A percentile compares a stretch with the other conserved stretches of the same genome.
phyloP scores from a whole-genome alignment of 2,888 invertebrate species.

The Diplazon laetatorius region DNA sequence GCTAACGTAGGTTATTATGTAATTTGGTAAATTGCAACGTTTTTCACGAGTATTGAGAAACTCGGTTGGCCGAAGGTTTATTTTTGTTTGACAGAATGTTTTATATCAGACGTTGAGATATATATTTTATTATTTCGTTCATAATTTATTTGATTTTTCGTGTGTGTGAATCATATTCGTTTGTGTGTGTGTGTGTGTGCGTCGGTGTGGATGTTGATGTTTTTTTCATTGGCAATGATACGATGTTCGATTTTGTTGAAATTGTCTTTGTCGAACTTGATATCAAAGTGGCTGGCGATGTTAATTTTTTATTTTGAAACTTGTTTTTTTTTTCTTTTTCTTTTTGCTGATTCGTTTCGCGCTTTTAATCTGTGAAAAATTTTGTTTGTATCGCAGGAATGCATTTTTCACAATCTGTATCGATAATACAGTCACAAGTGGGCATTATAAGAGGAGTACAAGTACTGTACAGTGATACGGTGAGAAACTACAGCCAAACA shows the following conservation, averaged over 20 bases:
- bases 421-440: slow-evolving; percentile 98
- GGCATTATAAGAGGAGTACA: slow-evolving; percentile 97
- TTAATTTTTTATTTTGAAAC: not conserved
- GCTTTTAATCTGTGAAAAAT: no score
- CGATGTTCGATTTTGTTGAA: not conserved
- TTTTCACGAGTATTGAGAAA: slow-evolving; percentile 42
- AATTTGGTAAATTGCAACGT: slow-evolving; percentile 67
- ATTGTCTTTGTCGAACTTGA: slow-evolving; percentile 7
- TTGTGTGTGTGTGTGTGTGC: not conserved
- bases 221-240: no score
- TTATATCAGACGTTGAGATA: slow-evolving; percentile 3
- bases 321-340: slow-evolving; percentile 34
- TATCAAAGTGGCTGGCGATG: slow-evolving; percentile 13
- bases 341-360: not conserved
- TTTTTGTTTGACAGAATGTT: slow-evolving; percentile 12
- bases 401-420: slow-evolving; percentile 99
- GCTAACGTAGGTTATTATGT: slow-evolving; percentile 72
- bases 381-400: slow-evolving; percentile 88
- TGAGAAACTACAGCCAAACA: slow-evolving; percentile 82
- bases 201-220: no score
- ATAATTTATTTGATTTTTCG: slow-evolving; percentile 1
- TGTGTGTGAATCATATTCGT: slow-evolving; percentile 16
- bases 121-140: slow-evolving; percentile 18
- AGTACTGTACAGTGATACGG: slow-evolving; percentile 97
- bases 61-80: slow-evolving; percentile 2